A percentile compares a stretch with the other conserved stretches of the same genome.
Evolutionary conservation across 2,113 vertebrate species (phyloP).

Genomic region (Dromaius novaehollandiae): DNA sequence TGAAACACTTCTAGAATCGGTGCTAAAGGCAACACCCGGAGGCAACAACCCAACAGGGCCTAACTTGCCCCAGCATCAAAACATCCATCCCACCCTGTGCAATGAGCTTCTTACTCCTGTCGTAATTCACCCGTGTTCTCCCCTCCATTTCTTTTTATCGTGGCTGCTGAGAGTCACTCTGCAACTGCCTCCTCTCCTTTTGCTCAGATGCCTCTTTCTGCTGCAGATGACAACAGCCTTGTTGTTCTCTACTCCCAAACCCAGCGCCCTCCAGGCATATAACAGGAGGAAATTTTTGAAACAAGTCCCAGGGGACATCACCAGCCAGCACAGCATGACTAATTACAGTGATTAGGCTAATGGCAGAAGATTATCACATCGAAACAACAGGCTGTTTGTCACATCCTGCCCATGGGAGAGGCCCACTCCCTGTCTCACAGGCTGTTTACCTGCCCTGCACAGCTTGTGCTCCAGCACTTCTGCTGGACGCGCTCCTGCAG

Average conservation of each 20-base stretch:
- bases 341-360: slow-evolving; percentile 20
- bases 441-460: background rate
- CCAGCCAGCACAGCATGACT: background rate
- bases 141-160: background rate
- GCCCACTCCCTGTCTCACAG: background rate
- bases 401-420: background rate
- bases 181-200: background rate
- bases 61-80: background rate
- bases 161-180: background rate
- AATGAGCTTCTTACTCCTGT: background rate
- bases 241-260: background rate
- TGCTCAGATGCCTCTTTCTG: background rate
- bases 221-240: rapidly evolving
- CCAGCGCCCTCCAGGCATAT: background rate
- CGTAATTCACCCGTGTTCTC: background rate
- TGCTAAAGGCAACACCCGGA: background rate
- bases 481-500: background rate
- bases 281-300: background rate
- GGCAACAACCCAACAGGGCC: background rate
- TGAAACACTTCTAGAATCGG: background rate
- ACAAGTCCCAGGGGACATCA: background rate
- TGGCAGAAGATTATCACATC: slow-evolving; percentile 1
- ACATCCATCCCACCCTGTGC: background rate
- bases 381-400: slow-evolving; percentile 32
- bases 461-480: background rate